phyloP scores from a whole-genome alignment of 2,113 vertebrate genomes.

The Mobula birostris region DNA sequence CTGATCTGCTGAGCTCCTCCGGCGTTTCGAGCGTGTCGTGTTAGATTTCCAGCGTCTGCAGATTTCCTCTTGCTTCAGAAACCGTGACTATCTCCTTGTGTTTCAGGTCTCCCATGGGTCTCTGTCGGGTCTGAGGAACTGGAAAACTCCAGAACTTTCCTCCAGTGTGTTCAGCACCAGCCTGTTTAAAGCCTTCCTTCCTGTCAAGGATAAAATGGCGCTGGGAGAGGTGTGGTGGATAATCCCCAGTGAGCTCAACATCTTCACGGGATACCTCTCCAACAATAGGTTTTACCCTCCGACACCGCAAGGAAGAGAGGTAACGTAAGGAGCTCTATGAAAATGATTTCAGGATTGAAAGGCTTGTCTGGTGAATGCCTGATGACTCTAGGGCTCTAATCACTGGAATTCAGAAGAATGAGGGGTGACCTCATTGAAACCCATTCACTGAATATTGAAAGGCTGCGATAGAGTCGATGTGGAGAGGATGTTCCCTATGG shows the following conservation, averaged over 20 bases:
- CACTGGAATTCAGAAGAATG: no score
- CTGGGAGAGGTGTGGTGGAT: slow-evolving; percentile 88
- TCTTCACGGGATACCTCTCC: slow-evolving; percentile 89
- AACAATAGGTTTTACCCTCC: slow-evolving; percentile 94
- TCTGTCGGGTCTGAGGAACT: slow-evolving; percentile 79
- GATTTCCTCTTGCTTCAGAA: no score
- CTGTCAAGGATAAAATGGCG: slow-evolving; percentile 68
- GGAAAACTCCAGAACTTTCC: slow-evolving; percentile 67
- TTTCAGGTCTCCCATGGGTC: slow-evolving; percentile 78
- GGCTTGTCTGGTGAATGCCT: no score
- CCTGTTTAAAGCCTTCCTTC: slow-evolving; percentile 82
- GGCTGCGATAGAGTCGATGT: no score
- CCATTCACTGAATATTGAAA: no score
- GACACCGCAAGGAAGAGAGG: slow-evolving; percentile 83
- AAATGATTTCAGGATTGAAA: no score
- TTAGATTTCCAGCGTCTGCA: no score
- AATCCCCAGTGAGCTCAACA: slow-evolving; percentile 83
- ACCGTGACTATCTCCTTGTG: background rate
- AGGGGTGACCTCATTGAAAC: no score
- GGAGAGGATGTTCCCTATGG: no score
- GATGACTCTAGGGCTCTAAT: no score
- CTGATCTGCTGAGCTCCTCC: no score
- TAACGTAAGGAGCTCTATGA: slow-evolving; percentile 43
- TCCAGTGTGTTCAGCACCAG: slow-evolving; percentile 60
- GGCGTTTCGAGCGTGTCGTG: no score